Percentiles rank a stretch among this genome's conserved stretches.
Conservation (phyloP, 92 coral and sea anemone species). For the Parazoanthus atlanticus region DNA sequence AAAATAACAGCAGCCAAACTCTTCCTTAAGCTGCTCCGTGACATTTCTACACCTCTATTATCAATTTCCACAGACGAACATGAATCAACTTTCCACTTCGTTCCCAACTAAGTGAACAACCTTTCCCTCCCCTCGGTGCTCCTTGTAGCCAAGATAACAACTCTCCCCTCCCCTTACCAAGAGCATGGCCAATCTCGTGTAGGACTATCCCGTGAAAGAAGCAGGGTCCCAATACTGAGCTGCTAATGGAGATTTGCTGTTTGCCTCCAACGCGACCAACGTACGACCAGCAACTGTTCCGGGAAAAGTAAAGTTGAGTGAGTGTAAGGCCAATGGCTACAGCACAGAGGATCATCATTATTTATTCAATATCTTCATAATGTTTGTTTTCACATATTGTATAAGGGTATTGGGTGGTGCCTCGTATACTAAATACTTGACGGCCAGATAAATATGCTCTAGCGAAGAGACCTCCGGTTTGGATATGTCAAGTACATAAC, state of each 20-base stretch:
- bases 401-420: no score
- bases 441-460: no score
- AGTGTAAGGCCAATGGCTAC: no score
- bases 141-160: neutral
- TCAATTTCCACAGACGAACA: neutral
- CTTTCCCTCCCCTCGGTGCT: neutral
- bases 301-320: neutral
- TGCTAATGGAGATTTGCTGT: constrained; percentile 82
- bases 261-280: constrained; percentile 81
- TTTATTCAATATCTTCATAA: no score
- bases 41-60: neutral
- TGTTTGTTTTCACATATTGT: no score
- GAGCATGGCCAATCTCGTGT: constrained; percentile 93
- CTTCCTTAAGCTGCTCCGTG: neutral
- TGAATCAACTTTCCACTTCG: neutral
- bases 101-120: no score
- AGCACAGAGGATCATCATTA: no score
- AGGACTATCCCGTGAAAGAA: constrained; percentile 83
- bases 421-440: no score
- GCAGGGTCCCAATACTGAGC: constrained; percentile 47
- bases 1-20: neutral
- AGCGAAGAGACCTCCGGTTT: no score
- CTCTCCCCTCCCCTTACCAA: constrained; percentile 49
- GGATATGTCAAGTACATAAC: no score
- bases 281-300: constrained; percentile 86